Conservation (phyloP, 2,888 invertebrate species). For the Ferdinandea cuprea region DNA sequence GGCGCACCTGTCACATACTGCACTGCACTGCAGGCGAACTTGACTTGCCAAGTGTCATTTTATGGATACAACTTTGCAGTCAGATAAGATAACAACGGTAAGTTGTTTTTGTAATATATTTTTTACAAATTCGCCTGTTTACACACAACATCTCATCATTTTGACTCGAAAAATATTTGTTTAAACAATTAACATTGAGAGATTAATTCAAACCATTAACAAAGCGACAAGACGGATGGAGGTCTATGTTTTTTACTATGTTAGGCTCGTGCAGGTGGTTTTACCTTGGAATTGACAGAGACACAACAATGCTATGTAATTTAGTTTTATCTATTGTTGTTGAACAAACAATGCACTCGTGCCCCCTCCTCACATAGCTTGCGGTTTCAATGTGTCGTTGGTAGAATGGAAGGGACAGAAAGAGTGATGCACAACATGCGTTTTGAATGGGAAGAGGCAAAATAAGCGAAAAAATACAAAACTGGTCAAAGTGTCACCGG, state of each 20-base stretch:
- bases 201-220: neutral
- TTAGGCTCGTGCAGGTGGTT: neutral
- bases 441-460: neutral
- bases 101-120: neutral
- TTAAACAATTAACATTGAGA: conserved; percentile 12
- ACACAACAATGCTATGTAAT: conserved; percentile 18
- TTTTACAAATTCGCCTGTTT: conserved; percentile 2
- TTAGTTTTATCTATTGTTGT: neutral
- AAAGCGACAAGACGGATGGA: neutral
- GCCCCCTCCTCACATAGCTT: neutral
- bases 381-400: neutral
- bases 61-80: conserved; percentile 60
- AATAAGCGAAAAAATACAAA: neutral
- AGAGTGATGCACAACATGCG: neutral
- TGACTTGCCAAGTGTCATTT: conserved; percentile 40
- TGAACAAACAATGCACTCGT: too few species aligned
- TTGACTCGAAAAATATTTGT: conserved; percentile 30
- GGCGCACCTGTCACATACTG: neutral
- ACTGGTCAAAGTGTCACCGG: neutral
- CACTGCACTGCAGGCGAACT: conserved; percentile 14
- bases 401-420: neutral
- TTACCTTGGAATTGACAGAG: conserved; percentile 37
- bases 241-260: neutral
- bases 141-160: conserved; percentile 11
- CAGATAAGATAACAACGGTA: conserved; percentile 53